Conservation (phyloP, 2,888 invertebrate genomes). For the Hirtodrosophila alboralis region DNA sequence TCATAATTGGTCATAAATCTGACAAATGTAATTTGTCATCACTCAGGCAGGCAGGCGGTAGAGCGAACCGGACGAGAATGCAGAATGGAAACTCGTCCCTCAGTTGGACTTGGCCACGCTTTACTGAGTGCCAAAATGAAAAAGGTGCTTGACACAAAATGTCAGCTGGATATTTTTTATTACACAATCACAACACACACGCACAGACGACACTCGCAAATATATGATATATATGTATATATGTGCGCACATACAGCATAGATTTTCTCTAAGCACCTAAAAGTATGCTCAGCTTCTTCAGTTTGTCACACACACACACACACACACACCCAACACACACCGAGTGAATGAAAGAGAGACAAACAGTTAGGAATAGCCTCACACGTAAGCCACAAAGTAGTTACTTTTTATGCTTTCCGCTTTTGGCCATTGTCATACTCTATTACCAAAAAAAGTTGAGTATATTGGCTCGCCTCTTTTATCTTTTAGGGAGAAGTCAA, state of each 20-base stretch:
- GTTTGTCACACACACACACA: slow-evolving; percentile 23
- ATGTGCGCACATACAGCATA: slow-evolving; percentile 20
- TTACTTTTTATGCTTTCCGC: slow-evolving; percentile 74
- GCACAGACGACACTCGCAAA: slow-evolving; percentile 12
- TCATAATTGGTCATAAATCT: slow-evolving; percentile 84
- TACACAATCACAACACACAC: slow-evolving; percentile 71
- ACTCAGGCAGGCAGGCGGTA: slow-evolving; percentile 67
- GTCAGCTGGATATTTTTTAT: slow-evolving; percentile 80
- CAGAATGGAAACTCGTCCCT: slow-evolving; percentile 5
- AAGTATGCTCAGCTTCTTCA: slow-evolving; percentile 54
- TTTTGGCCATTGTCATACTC: slow-evolving; percentile 62
- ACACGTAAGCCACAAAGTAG: slow-evolving; percentile 78
- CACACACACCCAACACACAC: slow-evolving; percentile 5
- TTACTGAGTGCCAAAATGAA: slow-evolving; percentile 76
- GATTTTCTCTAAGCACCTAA: slow-evolving; percentile 46
- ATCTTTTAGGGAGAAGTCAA: too few species aligned
- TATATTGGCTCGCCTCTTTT: too few species aligned
- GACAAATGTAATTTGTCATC: slow-evolving; percentile 83
- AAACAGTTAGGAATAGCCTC: slow-evolving; percentile 31
- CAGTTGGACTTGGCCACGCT: slow-evolving; percentile 54
- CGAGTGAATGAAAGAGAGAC: slow-evolving; percentile 1
- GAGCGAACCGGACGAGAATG: slow-evolving; percentile 13
- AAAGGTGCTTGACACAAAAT: slow-evolving; percentile 81
- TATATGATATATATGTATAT: too few species aligned
- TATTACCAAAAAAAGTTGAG: too few species aligned